Evolutionary conservation across 2,888 invertebrate species (phyloP).

Genomic region (Selenia dentaria): DNA sequence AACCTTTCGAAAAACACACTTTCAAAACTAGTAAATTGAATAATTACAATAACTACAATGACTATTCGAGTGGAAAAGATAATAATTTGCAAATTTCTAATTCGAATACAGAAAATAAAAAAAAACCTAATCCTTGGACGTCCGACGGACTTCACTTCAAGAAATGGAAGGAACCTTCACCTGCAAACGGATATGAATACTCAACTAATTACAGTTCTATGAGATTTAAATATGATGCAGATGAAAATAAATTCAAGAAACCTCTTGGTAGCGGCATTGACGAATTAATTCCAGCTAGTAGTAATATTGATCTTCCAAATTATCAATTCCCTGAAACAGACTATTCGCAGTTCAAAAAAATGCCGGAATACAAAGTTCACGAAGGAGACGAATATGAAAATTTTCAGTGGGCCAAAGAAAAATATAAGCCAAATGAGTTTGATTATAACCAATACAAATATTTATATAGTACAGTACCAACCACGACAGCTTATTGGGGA

Average conservation of each 20-base stretch:
- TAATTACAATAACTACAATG: slow-evolving; percentile 16
- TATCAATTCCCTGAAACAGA: slow-evolving; percentile 59
- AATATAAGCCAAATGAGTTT: slow-evolving; percentile 53
- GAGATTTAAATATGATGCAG: slow-evolving; percentile 60
- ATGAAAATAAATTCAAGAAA: slow-evolving; percentile 47
- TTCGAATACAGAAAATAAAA: slow-evolving; percentile 44
- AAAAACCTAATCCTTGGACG: slow-evolving; percentile 58
- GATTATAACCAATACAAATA: slow-evolving; percentile 60
- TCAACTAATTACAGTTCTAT: slow-evolving; percentile 64
- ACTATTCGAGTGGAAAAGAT: slow-evolving; percentile 22
- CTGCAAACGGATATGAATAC: slow-evolving; percentile 63
- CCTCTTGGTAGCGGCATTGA: slow-evolving; percentile 53
- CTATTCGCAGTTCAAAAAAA: slow-evolving; percentile 58
- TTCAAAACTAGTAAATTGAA: slow-evolving; percentile 39
- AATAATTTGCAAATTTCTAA: slow-evolving; percentile 22
- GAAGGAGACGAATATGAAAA: slow-evolving; percentile 52
- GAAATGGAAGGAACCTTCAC: slow-evolving; percentile 52
- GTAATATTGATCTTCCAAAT: slow-evolving; percentile 59
- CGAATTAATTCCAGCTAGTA: slow-evolving; percentile 65
- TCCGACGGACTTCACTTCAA: slow-evolving; percentile 49
- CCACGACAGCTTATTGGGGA: slow-evolving; percentile 65
- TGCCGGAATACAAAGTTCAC: slow-evolving; percentile 49
- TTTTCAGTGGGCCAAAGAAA: slow-evolving; percentile 49
- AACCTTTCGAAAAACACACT: slow-evolving; percentile 40
- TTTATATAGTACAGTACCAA: slow-evolving; percentile 52